phyloP scores from a whole-genome alignment of 1,140 invertebrate species.

The Sminthurinus signatus region DNA sequence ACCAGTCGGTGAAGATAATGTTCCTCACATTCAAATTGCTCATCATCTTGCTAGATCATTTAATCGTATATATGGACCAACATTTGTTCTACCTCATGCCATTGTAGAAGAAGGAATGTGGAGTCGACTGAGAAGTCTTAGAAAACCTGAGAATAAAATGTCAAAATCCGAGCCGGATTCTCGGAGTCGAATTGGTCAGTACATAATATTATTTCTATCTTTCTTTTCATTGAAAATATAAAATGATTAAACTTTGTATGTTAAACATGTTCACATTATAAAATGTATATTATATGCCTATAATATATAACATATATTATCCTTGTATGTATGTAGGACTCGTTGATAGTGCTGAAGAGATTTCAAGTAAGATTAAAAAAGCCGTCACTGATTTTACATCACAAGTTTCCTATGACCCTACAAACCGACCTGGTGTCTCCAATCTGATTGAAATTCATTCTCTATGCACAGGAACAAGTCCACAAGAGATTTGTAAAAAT shows the following conservation, averaged over 20 bases:
- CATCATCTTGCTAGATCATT: slow-evolving; percentile 75
- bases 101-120: slow-evolving; percentile 51
- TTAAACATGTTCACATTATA: too few species aligned
- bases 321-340: too few species aligned
- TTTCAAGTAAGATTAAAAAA: slow-evolving; percentile 79
- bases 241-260: too few species aligned
- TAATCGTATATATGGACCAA: slow-evolving; percentile 65
- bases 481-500: slow-evolving; percentile 60
- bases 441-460: slow-evolving; percentile 84
- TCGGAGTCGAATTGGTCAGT: slow-evolving; percentile 70
- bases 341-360: slow-evolving; percentile 67
- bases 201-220: too few species aligned
- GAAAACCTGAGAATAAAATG: slow-evolving; percentile 89
- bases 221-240: too few species aligned
- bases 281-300: too few species aligned
- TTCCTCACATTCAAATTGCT: slow-evolving; percentile 84
- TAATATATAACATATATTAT: too few species aligned
- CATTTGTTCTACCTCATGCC: slow-evolving; percentile 66
- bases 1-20: slow-evolving; percentile 91
- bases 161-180: slow-evolving; percentile 85
- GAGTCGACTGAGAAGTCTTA: slow-evolving; percentile 65
- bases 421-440: slow-evolving; percentile 71
- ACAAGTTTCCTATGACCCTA: slow-evolving; percentile 70
- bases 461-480: slow-evolving; percentile 59
- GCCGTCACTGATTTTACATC: slow-evolving; percentile 86